Conservation (phyloP, 2,113 vertebrate species). For the Hippopotamus amphibius region DNA sequence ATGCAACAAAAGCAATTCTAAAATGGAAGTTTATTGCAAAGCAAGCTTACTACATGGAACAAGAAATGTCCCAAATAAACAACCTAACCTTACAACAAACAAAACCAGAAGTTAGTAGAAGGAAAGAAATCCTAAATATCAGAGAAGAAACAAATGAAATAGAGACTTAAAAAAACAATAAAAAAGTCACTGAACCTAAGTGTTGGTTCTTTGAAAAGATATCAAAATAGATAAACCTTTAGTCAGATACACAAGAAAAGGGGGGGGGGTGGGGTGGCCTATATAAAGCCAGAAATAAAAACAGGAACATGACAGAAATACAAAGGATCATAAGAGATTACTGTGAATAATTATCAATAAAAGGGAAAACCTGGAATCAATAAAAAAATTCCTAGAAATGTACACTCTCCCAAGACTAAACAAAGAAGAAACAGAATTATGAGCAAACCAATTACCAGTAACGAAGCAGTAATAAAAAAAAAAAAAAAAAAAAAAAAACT, state of each 20-base stretch:
- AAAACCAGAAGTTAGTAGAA: background rate
- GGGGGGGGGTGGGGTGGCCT: background rate
- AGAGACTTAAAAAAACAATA: too few relatives aligned
- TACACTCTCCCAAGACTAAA: background rate
- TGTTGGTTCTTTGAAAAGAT: background rate
- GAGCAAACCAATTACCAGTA: background rate
- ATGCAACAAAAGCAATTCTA: background rate
- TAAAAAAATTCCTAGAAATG: background rate
- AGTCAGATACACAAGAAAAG: background rate
- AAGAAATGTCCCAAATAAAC: background rate
- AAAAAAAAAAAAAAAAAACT: background rate
- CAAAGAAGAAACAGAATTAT: background rate
- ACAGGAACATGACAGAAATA: background rate
- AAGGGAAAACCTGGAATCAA: background rate
- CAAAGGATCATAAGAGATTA: background rate
- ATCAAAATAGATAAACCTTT: background rate
- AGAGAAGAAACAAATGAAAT: background rate
- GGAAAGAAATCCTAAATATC: background rate
- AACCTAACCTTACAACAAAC: background rate
- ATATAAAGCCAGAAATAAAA: background rate
- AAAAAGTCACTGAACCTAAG: background rate
- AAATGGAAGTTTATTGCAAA: background rate
- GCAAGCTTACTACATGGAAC: background rate
- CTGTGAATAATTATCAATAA: background rate
- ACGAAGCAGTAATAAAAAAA: background rate